phyloP scores from a whole-genome alignment of 2,888 invertebrate genomes.

The Ferrisia virgata region DNA sequence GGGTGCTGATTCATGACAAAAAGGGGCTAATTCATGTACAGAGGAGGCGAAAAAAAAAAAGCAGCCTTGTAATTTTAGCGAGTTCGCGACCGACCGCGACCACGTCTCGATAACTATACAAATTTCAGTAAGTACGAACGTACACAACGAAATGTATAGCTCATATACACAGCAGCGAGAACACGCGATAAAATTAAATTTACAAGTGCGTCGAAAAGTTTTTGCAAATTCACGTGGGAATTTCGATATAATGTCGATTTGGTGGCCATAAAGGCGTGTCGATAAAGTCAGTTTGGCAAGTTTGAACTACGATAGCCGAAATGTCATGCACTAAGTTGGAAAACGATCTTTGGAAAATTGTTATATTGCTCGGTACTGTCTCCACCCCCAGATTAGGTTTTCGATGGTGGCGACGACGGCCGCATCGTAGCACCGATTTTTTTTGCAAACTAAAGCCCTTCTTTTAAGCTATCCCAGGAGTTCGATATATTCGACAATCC shows the following conservation, averaged over 20 bases:
- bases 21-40: too few species aligned
- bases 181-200: conserved; percentile 40
- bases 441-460: conserved; percentile 37
- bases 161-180: background rate
- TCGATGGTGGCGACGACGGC: background rate
- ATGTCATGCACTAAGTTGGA: conserved; percentile 7
- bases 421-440: conserved; percentile 25
- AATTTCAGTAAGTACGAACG: too few species aligned
- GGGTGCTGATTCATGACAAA: too few species aligned
- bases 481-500: conserved; percentile 34
- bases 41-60: too few species aligned
- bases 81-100: too few species aligned
- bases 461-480: conserved; percentile 39
- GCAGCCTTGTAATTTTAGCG: too few species aligned
- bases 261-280: conserved; percentile 39
- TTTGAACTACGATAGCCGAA: conserved; percentile 26
- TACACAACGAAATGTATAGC: too few species aligned
- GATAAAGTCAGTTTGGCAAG: conserved; percentile 31
- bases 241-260: conserved; percentile 41
- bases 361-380: background rate
- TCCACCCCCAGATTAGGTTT: conserved; percentile 28
- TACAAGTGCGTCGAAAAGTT: conserved; percentile 36
- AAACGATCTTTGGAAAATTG: conserved; percentile 25
- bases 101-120: too few species aligned
- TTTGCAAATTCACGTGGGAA: conserved; percentile 39